A percentile compares a stretch with the other conserved stretches of the same genome.
phyloP scores from a whole-genome alignment of 2,113 vertebrate genomes.

The Typhlomys cinereus region DNA sequence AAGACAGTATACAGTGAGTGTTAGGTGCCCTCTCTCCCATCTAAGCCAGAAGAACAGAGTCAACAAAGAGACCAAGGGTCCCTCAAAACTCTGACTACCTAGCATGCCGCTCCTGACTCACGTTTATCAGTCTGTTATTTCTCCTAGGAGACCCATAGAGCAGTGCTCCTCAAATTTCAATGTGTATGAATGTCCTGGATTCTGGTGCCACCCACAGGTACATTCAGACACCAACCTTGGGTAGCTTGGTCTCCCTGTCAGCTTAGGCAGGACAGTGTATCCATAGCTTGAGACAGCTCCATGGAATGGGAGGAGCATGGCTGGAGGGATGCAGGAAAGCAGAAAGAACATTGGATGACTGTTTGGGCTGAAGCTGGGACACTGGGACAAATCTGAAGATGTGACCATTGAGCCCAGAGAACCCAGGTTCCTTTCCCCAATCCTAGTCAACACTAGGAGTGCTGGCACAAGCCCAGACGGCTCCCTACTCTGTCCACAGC shows the following conservation, averaged over 20 bases:
- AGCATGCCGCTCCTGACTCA: neutral
- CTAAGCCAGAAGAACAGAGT: too few relatives aligned
- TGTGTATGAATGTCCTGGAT: too few relatives aligned
- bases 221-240: neutral
- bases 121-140: neutral
- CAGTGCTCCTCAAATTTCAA: neutral
- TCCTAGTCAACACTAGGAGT: neutral
- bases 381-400: neutral
- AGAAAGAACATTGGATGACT: neutral
- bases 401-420: neutral
- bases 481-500: neutral
- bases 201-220: neutral
- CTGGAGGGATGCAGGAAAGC: rapidly evolving
- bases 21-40: neutral
- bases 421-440: too few relatives aligned
- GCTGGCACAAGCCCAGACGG: neutral
- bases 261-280: neutral
- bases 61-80: too few relatives aligned
- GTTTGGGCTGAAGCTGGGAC: neutral
- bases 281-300: neutral
- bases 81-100: rapidly evolving
- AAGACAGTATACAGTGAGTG: neutral
- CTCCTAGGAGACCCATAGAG: neutral
- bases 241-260: neutral
- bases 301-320: neutral